These are phyloP conservation scores for Hydrotaea cyrtoneurina DNA, from an alignment of 2,888 invertebrate genomes.

Conservation along the genomic window DNA sequence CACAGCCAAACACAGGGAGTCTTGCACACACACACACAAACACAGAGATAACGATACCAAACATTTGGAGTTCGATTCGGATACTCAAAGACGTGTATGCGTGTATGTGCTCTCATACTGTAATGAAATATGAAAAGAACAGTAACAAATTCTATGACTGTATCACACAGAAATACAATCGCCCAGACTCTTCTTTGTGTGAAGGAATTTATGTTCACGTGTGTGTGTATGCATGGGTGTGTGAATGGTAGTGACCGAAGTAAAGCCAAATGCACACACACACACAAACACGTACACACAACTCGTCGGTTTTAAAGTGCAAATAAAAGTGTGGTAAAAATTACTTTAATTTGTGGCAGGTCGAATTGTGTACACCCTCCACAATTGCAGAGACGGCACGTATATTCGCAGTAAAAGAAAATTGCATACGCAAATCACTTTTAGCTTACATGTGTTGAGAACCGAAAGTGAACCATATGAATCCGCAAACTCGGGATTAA, in stretches of 20 bases:
- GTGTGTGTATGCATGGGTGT: neutral
- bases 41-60: slow-evolving; percentile 42
- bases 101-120: neutral
- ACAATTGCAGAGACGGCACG: too few relatives aligned
- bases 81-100: neutral
- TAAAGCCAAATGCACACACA: neutral
- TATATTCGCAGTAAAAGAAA: too few relatives aligned
- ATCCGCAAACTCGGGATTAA: too few relatives aligned
- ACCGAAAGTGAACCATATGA: too few relatives aligned
- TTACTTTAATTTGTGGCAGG: too few relatives aligned
- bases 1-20: too few relatives aligned
- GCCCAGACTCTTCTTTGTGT: neutral
- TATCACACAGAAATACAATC: too few relatives aligned
- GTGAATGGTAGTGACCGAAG: neutral
- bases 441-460: too few relatives aligned
- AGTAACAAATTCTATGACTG: slow-evolving; percentile 14
- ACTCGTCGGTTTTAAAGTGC: neutral
- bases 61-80: slow-evolving; percentile 55
- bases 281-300: neutral
- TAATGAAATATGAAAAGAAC: slow-evolving; percentile 16
- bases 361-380: too few relatives aligned
- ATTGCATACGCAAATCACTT: too few relatives aligned
- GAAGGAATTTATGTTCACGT: neutral
- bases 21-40: neutral
- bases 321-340: too few relatives aligned